These are phyloP conservation scores for Ailurus styani DNA, from an alignment of 2,113 vertebrate species.

Conservation along the genomic window DNA sequence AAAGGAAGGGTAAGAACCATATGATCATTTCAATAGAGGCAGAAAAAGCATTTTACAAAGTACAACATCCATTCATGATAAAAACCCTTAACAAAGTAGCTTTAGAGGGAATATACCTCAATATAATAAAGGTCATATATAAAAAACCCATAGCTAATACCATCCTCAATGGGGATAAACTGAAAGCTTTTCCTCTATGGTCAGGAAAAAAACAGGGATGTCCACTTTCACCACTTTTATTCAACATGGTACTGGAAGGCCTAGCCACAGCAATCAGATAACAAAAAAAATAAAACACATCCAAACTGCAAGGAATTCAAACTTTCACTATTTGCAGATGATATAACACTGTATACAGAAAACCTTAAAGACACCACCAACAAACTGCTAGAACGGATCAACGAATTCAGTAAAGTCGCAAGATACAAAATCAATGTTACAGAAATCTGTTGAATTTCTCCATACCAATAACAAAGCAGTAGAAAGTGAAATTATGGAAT, in stretches of 20 bases:
- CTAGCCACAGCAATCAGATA: neutral
- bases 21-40: neutral
- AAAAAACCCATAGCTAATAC: neutral
- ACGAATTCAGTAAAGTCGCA: neutral
- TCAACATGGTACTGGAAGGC: neutral
- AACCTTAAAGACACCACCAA: neutral
- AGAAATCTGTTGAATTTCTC: neutral
- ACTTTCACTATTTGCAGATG: neutral
- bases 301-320: neutral
- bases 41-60: neutral
- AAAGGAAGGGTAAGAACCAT: neutral
- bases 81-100: neutral
- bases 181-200: neutral
- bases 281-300: neutral
- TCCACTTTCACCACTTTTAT: neutral
- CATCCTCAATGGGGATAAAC: neutral
- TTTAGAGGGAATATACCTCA: neutral
- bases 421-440: neutral
- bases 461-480: neutral
- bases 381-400: neutral
- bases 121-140: neutral
- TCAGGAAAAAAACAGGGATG: neutral
- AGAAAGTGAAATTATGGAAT: neutral
- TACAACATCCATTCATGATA: neutral
- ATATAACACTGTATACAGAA: neutral